Base-by-base conservation (phyloP, 2,113 vertebrate species). In the Irena cyanogastra region DNA sequence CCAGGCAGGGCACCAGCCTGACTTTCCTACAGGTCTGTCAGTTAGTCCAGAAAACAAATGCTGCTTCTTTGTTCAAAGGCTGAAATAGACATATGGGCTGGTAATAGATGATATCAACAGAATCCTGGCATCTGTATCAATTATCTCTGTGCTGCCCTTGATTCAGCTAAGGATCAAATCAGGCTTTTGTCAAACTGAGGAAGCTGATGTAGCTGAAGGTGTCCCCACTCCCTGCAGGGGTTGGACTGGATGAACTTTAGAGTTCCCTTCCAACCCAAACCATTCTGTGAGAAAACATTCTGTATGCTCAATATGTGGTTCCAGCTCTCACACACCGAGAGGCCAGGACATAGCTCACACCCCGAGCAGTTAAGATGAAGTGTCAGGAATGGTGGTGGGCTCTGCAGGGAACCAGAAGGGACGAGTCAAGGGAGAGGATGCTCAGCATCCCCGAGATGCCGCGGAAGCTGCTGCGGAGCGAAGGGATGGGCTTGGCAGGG, bases 401-500 rank as follows among this genome's bases (percentile, higher is more conserved):
- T 39, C 54, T 12, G 2, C 1, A 26, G 68, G 23, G 45, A 23
- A 33, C 0, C 24, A 17, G 33, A 27, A 56, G 10, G 16, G n/a
- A 21, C 6, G 2, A 35, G 6, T 11, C 4, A 9, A 10, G 39
- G 33, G 27, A 47, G 30, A 9, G 27, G 33, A 16, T 16, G 5
- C 19, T 9, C 28, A 4, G 70, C 79, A 16, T 16, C 42, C 26
- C 75, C 0, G 4, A 19, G 60, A 6, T 1, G 17, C 7, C 41
- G 6, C 0, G 1, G 9, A 7, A 42, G 59, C 35, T 2, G 23
- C 2, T 0, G 63, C 5, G 2, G 70, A 39, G 63, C 1, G 3
- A 50, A 81, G 57, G 4, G 20, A 33, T 2, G 28, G 66, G 64
- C 54, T 80, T 61, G 52, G 83, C 8, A 60, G 90, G 96, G 88